Evolutionary conservation across 2,113 vertebrate genomes (phyloP), one percentile per base, ranked within the genome.

Genomic region (Sylvicapra grimmia): DNA sequence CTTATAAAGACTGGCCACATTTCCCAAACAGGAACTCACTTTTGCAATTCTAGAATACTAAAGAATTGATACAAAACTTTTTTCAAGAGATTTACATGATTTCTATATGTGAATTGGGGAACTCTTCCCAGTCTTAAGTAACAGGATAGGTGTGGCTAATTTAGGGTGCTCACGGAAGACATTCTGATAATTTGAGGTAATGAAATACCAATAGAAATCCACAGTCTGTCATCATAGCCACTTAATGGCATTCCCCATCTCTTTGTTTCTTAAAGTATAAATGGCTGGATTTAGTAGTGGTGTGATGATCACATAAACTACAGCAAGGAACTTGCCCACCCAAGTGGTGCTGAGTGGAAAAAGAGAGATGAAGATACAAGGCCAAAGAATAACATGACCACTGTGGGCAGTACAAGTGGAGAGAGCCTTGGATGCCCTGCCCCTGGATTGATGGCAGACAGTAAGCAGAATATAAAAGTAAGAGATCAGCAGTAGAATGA

Each of bases 261-360:
- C 96, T 80, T 96, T 97, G 79, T 98, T 98, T 90, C 97, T 98
- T 29, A 98, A 49, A 7, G 97, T 97, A 1, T 97, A 98, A 63
- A 98, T 98, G 10, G 63, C 93, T 49, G 97, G 94, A 86, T 98
- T 98, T 59, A 97, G 85, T 4, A 98, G 90, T 25, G 97, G 95
- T 63, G 97, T 97, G 14, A 98, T 87, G 10, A 95, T 54, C 2
- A 72, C 86, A 68, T 98, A 97, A 92, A 98, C 98, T 21, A 72
- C n/a, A 72, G 68, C 9, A 6, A 68, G n/a, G n/a, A 72, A 72
- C n/a, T 36, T 72, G 19, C n/a, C 68, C 19, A 36, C n/a, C 9
- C n/a, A 72, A 23, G n/a, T 23, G 19, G 19, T 11, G 19, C n/a
- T 40, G 68, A 72, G 4, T 36, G 68, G 68, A 36, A 72, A 36